phyloP scores from a whole-genome alignment of 2,113 vertebrate species.

The Neolamprologus cancellatus region DNA sequence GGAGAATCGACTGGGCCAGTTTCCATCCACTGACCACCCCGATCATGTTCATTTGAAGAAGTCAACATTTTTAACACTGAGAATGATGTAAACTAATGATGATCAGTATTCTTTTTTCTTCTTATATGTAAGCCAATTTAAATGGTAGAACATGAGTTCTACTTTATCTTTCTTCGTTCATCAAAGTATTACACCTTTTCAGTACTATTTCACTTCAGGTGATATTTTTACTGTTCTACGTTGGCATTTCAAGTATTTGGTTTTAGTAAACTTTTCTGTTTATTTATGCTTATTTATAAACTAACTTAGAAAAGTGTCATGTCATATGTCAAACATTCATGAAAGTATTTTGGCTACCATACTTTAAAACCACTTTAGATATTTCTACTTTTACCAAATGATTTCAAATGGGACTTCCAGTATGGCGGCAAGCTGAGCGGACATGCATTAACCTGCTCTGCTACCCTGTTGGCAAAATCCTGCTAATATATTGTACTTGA shows the following conservation, averaged over 20 bases:
- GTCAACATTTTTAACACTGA: not conserved
- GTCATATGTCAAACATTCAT: not conserved
- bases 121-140: not conserved
- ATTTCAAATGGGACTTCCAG: not conserved
- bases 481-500: not conserved
- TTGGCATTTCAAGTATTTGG: not conserved
- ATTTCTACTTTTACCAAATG: not conserved
- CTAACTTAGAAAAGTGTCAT: not conserved
- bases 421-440: not conserved
- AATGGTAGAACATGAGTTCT: not conserved
- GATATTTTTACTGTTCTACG: not conserved
- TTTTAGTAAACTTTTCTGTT: not conserved
- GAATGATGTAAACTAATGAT: not conserved
- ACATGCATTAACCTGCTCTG: not conserved
- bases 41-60: not conserved
- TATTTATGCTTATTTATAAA: not conserved
- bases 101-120: not conserved
- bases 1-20: not conserved
- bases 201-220: not conserved
- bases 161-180: not conserved
- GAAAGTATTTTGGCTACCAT: not conserved
- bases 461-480: not conserved
- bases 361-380: not conserved
- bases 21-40: slow-evolving; percentile 12
- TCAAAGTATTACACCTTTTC: not conserved